Conservation (phyloP, 2,888 invertebrate species). For the Balanococcus diminutus region DNA sequence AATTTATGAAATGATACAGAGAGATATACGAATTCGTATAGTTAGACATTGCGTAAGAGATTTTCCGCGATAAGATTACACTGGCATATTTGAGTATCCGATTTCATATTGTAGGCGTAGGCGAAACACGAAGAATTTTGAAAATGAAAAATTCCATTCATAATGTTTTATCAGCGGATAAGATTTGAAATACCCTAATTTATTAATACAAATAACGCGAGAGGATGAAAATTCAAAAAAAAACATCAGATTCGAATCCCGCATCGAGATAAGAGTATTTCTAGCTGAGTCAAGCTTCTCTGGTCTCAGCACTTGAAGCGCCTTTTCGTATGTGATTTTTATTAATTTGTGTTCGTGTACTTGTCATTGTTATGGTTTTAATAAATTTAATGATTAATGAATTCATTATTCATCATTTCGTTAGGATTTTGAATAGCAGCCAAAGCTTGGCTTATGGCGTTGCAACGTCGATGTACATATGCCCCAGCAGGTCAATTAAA, state of each 20-base stretch:
- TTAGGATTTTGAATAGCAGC: not conserved
- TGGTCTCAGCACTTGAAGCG: not conserved
- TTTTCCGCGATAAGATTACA: not conserved
- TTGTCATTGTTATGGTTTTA: conserved; percentile 25
- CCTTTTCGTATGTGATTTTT: not conserved
- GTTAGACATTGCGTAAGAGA: not conserved
- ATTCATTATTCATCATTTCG: conserved; percentile 38
- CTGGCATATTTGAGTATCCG: not conserved
- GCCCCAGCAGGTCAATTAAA: not conserved
- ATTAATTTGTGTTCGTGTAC: not conserved
- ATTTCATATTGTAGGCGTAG: not conserved
- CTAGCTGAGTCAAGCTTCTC: not conserved
- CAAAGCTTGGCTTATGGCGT: not conserved
- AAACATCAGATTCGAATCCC: not conserved
- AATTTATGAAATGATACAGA: not conserved
- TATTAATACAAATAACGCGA: not conserved
- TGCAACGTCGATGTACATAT: not conserved
- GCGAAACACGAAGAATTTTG: not conserved
- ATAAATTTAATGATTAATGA: conserved; percentile 39
- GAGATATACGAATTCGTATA: not conserved
- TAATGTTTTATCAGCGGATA: not conserved
- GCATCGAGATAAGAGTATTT: not conserved
- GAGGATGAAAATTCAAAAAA: not conserved
- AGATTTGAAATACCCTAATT: not conserved
- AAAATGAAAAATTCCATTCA: not conserved